Base-by-base conservation (phyloP, 2,113 vertebrate genomes). In the Crypturellus undulatus region DNA sequence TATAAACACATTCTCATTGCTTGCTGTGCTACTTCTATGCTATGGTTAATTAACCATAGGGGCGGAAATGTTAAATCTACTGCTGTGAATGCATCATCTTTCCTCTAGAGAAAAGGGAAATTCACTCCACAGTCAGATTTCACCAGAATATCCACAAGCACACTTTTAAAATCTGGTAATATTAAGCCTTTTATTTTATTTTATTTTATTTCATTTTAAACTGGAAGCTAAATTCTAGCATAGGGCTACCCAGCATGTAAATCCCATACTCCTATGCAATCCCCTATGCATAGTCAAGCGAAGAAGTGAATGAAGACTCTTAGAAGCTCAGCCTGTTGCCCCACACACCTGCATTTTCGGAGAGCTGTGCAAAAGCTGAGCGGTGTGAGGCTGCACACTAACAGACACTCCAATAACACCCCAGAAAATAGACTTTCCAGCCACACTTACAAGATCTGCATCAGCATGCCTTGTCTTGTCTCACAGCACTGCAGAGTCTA, bases 81-180 rank as follows among this genome's bases (percentile, higher is more conserved):
- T 56, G 63, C 83, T 90, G 72, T 58, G 69, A 97, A 94, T 47
- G 42, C 92, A 91, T 51, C 76, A 88, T 81, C 90, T 92, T 84
- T 95, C 68, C 71, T 71, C 51, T 6, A 94, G 83, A 89, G 79
- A 94, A 93, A 96, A 96, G 93, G 96, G 97, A 97, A 96, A 77
- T 92, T 93, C 73, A 83, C 93, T 94, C 68, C 84, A 59, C 69
- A 95, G 42, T 49, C 68, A 75, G 51, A 86, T 88, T 90, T 94
- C 60, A 86, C 51, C 77, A 72, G 52, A 87, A 91, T 56, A 56
- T 68, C 69, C 72, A 80, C 34, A 73, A 93, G 51, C 47, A 83
- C 22, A 47, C 38, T 21, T 70, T 80, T 90, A 85, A 88, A 62
- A 91, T 36, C 13, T 70, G 64, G 45, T 36, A 68, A 71, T 26